Conservation (phyloP, 2,888 invertebrate species). For the Cecidostiba fungosa region DNA sequence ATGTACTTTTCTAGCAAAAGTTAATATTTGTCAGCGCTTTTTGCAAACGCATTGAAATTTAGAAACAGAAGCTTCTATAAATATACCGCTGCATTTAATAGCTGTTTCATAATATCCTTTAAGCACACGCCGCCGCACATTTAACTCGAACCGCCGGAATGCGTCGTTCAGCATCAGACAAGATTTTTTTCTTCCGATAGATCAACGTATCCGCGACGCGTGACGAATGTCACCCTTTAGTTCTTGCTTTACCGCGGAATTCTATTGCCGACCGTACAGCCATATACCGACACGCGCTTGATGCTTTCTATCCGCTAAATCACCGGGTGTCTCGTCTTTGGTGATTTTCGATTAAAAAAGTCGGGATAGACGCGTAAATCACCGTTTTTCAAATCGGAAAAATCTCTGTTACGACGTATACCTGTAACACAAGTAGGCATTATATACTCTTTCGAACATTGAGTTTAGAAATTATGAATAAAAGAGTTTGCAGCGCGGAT, state of each 20-base stretch:
- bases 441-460: neutral
- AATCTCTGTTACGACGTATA: neutral
- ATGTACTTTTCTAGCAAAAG: neutral
- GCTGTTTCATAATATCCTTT: neutral
- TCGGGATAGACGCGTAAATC: conserved; percentile 9
- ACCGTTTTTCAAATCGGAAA: neutral
- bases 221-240: conserved; percentile 22
- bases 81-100: neutral
- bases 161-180: neutral
- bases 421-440: too few relatives aligned
- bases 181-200: conserved; percentile 16
- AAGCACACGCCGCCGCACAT: neutral
- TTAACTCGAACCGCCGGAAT: neutral
- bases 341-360: conserved; percentile 26
- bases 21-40: neutral
- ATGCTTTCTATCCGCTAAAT: conserved; percentile 16
- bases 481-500: neutral
- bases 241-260: neutral
- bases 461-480: neutral
- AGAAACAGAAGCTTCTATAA: neutral
- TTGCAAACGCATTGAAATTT: neutral
- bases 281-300: neutral
- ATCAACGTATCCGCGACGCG: conserved; percentile 7
- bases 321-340: neutral
- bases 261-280: neutral